phyloP scores from a whole-genome alignment of 2,797 vertebrate species.

The Galago senegalensis region DNA sequence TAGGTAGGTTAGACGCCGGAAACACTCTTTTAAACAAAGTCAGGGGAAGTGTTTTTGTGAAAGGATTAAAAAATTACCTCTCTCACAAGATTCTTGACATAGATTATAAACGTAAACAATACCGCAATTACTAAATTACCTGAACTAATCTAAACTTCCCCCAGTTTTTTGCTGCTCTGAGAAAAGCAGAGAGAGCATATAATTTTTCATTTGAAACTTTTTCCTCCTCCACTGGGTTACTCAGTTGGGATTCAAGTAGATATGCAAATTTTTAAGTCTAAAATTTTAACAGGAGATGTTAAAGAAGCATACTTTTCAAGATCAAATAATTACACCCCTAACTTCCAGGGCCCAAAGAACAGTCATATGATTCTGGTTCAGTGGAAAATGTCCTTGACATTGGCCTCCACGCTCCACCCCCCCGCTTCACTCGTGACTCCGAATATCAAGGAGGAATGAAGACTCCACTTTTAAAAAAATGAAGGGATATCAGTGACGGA shows the following conservation, averaged over 20 bases:
- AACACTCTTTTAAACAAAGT: not conserved
- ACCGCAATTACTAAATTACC: not conserved
- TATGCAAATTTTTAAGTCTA: not conserved
- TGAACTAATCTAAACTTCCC: not conserved
- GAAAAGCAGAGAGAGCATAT: not conserved
- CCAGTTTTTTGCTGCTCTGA: not conserved
- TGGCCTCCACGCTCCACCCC: not conserved
- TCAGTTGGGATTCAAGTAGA: conserved; percentile 28
- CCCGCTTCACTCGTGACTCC: not conserved
- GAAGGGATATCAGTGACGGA: not conserved
- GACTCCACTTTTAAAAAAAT: not conserved
- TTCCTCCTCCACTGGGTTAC: not conserved
- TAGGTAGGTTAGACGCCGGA: not conserved
- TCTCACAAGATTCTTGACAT: not conserved
- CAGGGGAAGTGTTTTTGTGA: not conserved
- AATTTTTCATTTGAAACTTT: not conserved
- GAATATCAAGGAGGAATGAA: conserved; percentile 54
- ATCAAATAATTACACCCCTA: conserved; percentile 3
- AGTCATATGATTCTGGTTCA: not conserved
- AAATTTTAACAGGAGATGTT: not conserved
- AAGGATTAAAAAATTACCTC: not conserved
- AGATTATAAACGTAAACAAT: not conserved
- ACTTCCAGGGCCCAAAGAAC: not conserved
- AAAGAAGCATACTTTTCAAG: not conserved
- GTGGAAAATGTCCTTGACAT: not conserved